These are phyloP conservation scores for Pelobates fuscus DNA, from an alignment of 2,113 vertebrate species.

Conservation along the genomic window DNA sequence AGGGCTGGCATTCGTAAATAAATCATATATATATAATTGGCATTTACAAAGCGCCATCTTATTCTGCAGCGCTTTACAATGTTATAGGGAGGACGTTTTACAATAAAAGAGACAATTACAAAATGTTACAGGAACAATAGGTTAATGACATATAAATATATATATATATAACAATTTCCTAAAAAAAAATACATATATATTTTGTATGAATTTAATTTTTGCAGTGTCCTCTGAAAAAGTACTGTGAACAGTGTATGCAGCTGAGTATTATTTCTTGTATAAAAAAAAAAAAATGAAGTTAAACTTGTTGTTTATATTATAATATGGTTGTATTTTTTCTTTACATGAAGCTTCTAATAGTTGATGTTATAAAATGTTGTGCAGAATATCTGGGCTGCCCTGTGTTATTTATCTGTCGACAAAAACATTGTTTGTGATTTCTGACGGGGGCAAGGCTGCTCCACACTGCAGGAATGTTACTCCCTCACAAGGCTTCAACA, in stretches of 20 bases:
- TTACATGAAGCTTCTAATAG: neutral
- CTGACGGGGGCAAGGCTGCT: neutral
- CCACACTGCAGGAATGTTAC: no score
- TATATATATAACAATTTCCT: neutral
- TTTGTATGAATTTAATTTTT: conserved; percentile 29
- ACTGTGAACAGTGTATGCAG: conserved; percentile 27
- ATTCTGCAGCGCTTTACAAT: no score
- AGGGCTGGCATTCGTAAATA: conserved; percentile 18
- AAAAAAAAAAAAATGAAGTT: conserved; percentile 5
- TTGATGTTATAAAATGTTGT: conserved; percentile 33
- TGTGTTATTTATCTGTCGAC: conserved; percentile 9
- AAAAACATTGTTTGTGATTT: neutral
- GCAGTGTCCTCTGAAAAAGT: conserved; percentile 18
- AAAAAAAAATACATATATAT: neutral
- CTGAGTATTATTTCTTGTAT: conserved; percentile 26
- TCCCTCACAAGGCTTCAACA: no score
- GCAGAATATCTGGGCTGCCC: conserved; percentile 14
- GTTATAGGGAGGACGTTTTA: no score
- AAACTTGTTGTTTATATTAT: conserved; percentile 22
- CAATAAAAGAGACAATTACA: no score
- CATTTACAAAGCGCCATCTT: no score
- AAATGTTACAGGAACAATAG: no score
- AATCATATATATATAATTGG: conserved; percentile 6
- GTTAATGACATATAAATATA: neutral
- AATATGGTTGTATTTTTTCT: conserved; percentile 28